Conservation (phyloP, 2,888 invertebrate genomes). For the Patella ulyssiponensis region DNA sequence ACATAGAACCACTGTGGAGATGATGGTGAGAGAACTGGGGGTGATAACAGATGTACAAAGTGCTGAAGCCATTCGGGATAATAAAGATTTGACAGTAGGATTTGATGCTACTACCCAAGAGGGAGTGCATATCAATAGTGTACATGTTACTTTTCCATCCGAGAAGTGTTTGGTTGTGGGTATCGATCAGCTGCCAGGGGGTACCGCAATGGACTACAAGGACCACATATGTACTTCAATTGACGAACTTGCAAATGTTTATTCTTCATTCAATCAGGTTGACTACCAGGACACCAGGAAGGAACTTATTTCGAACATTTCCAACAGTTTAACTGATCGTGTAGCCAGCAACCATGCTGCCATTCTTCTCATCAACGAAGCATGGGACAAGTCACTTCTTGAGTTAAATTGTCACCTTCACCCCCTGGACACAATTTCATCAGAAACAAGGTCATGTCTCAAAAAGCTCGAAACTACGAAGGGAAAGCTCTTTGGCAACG, state of each 20-base stretch:
- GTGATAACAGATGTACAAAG: background rate
- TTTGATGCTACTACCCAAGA: conserved; percentile 41
- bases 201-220: conserved; percentile 37
- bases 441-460: conserved; percentile 19
- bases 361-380: background rate
- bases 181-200: conserved; percentile 38
- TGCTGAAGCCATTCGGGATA: background rate
- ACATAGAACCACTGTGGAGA: background rate
- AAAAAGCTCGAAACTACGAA: conserved; percentile 18
- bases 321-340: conserved; percentile 29
- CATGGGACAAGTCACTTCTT: background rate
- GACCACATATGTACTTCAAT: conserved; percentile 29
- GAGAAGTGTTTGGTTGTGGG: conserved; percentile 27
- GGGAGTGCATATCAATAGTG: conserved; percentile 35
- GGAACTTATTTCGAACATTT: conserved; percentile 25
- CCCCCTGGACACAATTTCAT: conserved; percentile 31
- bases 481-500: conserved; percentile 33
- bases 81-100: conserved; percentile 30
- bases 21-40: conserved; percentile 3
- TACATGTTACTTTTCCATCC: conserved; percentile 29
- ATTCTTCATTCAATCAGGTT: conserved; percentile 17
- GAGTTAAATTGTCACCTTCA: conserved; percentile 30
- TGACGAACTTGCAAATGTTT: conserved; percentile 25
- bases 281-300: conserved; percentile 18
- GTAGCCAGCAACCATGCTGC: conserved; percentile 33